Evolutionary conservation across 1,140 invertebrate species (phyloP), one percentile per base, ranked within the genome.

Genomic region (Oncopodura yosiiana): DNA sequence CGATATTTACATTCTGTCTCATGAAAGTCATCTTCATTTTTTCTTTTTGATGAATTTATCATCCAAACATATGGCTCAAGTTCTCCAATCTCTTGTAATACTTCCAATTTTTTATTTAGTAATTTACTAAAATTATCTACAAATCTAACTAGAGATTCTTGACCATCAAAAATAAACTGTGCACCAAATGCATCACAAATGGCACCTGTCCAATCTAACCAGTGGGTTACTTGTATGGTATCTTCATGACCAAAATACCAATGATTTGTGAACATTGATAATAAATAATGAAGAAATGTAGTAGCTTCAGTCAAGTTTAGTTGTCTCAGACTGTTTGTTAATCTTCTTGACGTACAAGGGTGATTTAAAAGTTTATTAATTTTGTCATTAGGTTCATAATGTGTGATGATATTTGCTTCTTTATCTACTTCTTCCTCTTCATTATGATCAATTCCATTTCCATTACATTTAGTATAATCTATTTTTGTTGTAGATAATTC

Each of bases 121-220:
- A 53, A 9, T 4, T 39, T 18, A 21, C 60, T 29, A 2, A 63
- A 18, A 5, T 27, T 43, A 0, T 60, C 50, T 14, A 60, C 38
- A 34, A 58, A n/a, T 6, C 32, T 38, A 14, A 39, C 29, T 16
- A n/a, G n/a, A n/a, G n/a, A n/a, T n/a, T n/a, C n/a, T n/a, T 63
- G 58, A 56, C 49, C 39, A n/a, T 58, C 29, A 30, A 57, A 49
- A 21, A 63, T 55, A 42, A 63, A 63, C 5, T 60, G 39, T 1
- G 58, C 53, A 24, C 58, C 58, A 37, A 60, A 54, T 26, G 58
- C 57, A 56, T 63, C 61, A 1, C 60, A 14, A 34, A 60, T 9
- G 0, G 56, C 37, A 14, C 41, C 49, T 9, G 37, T 32, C 61
- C 61, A 63, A 16, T 49, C 41, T 34, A 6, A 8, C 46, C 46